A percentile compares a stretch with the other conserved stretches of the same genome.
Evolutionary conservation across 2,888 invertebrate species (phyloP).

Genomic region (Timema podura): DNA sequence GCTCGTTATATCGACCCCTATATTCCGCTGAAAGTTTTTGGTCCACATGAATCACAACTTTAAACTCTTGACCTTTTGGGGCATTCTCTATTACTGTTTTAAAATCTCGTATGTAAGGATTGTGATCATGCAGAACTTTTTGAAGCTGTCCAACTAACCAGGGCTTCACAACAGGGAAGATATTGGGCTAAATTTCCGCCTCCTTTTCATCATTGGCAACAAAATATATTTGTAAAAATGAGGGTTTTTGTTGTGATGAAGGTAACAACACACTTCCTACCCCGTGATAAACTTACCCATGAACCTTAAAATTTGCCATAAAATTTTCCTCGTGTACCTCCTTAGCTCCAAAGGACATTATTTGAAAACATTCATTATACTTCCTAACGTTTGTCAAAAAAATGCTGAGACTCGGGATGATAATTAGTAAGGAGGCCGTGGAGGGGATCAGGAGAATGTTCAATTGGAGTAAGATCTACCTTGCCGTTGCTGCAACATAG

Average conservation of each 20-base stretch:
- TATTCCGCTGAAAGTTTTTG: neutral
- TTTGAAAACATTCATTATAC: conserved; percentile 35
- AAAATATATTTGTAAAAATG: conserved; percentile 31
- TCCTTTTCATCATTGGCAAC: conserved; percentile 19
- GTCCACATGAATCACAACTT: conserved; percentile 12
- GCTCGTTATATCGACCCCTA: conserved; percentile 21
- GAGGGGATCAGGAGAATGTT: conserved; percentile 28
- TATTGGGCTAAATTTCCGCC: conserved; percentile 9
- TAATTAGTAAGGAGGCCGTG: neutral
- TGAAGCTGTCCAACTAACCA: neutral
- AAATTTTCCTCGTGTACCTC: conserved; percentile 21
- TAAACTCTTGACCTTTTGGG: too few relatives aligned
- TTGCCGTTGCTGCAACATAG: conserved; percentile 33
- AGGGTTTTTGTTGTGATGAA: conserved; percentile 19
- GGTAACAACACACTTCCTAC: conserved; percentile 27
- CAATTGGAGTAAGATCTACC: conserved; percentile 31
- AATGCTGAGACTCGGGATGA: conserved; percentile 24
- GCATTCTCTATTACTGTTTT: too few relatives aligned
- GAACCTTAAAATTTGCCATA: conserved; percentile 28
- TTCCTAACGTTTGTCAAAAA: conserved; percentile 28
- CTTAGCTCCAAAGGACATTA: conserved; percentile 35
- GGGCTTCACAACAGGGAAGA: neutral
- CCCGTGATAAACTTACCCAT: conserved; percentile 31
- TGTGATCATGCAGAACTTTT: too few relatives aligned
- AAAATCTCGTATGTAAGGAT: too few relatives aligned